These are phyloP conservation scores for Andrena minutula DNA, from an alignment of 2,888 invertebrate species.

Conservation along the genomic window DNA sequence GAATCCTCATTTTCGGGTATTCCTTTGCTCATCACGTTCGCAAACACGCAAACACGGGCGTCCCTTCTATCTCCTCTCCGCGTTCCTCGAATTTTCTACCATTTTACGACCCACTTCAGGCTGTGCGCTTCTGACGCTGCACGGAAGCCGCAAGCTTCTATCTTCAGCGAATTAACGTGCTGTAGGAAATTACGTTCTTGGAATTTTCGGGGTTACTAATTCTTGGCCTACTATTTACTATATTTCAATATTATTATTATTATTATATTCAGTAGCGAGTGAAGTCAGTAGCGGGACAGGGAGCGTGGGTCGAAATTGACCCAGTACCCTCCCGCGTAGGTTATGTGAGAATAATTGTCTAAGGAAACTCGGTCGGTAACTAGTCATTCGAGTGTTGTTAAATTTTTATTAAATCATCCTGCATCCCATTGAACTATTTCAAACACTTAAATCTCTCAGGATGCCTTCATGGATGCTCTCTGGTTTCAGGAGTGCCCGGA, in stretches of 20 bases:
- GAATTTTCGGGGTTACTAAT: no score
- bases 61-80: background rate
- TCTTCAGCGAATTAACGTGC: conserved; percentile 21
- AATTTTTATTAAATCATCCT: background rate
- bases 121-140: background rate
- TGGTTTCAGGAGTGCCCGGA: conserved; percentile 96
- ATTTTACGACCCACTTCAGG: conserved; percentile 13
- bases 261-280: no score
- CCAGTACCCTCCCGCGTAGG: no score
- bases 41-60: conserved; percentile 16
- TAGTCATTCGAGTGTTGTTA: no score
- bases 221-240: no score
- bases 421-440: background rate
- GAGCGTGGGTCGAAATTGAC: no score
- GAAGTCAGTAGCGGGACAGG: no score
- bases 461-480: background rate
- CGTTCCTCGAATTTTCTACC: conserved; percentile 1
- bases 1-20: conserved; percentile 73
- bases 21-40: conserved; percentile 16
- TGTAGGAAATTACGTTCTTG: no score
- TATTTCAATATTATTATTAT: no score
- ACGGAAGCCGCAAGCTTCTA: conserved; percentile 11
- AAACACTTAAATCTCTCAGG: background rate
- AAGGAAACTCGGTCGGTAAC: no score
- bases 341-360: no score